phyloP scores from a whole-genome alignment of 2,797 vertebrate genomes.

The Muscicapa comitata region DNA sequence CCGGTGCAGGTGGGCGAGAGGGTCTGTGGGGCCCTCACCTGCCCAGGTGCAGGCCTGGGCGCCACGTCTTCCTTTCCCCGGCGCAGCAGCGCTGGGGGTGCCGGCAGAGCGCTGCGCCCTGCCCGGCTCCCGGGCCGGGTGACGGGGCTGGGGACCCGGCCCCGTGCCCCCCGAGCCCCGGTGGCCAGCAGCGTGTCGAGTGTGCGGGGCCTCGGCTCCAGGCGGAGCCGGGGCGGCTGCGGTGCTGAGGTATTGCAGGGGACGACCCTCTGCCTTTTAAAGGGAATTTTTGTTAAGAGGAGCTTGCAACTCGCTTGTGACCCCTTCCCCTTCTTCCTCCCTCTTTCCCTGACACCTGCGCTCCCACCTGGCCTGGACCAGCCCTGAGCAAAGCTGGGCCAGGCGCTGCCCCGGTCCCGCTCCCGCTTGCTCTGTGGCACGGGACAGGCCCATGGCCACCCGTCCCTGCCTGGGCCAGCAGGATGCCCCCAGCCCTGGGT shows the following conservation, averaged over 20 bases:
- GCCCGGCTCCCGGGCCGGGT: neutral
- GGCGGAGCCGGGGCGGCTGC: neutral
- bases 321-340: neutral
- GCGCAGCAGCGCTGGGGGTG: conserved; percentile 10
- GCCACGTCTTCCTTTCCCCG: conserved; percentile 59
- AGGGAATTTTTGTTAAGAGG: conserved; percentile 54
- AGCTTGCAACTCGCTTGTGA: conserved; percentile 4
- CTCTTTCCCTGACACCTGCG: neutral
- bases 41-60: neutral
- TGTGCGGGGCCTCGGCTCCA: neutral
- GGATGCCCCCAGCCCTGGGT: neutral
- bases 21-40: neutral
- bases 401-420: neutral
- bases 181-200: neutral
- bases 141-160: neutral
- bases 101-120: neutral
- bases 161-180: neutral
- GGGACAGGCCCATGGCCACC: neutral
- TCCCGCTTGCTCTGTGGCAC: neutral
- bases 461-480: neutral
- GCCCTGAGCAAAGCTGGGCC: neutral
- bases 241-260: conserved; percentile 28
- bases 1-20: neutral
- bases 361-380: neutral
- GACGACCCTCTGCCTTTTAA: conserved; percentile 35